Evolutionary conservation across 2,113 vertebrate species (phyloP).

Genomic region (Pluvialis apricaria): DNA sequence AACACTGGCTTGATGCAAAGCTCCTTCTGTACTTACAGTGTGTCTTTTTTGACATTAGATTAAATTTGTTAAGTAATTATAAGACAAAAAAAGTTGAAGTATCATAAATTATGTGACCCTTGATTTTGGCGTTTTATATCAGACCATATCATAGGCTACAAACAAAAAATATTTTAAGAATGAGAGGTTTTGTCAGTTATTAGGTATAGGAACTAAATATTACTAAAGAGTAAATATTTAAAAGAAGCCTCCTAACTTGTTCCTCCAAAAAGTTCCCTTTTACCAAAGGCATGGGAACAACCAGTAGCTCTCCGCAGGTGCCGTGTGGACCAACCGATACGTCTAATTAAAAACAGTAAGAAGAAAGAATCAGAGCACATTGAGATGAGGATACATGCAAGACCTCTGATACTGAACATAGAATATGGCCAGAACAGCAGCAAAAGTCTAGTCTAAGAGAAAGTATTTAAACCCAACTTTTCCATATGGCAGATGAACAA

Average conservation of each 20-base stretch:
- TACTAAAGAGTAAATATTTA: background rate
- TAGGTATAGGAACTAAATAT: background rate
- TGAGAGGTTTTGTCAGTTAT: background rate
- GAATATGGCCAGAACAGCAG: background rate
- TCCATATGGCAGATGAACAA: background rate
- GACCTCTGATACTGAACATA: background rate
- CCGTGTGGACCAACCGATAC: background rate
- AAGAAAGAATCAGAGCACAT: rapidly evolving
- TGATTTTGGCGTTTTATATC: background rate
- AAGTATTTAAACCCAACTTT: background rate
- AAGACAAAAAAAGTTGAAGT: background rate
- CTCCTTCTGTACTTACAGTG: background rate
- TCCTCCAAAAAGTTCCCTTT: background rate
- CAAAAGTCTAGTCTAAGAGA: background rate
- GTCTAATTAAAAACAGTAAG: background rate
- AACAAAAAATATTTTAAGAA: background rate
- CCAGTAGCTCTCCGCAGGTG: background rate
- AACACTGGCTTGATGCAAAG: background rate
- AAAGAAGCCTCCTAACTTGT: background rate
- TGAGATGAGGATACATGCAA: background rate
- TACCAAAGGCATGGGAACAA: background rate
- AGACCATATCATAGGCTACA: background rate
- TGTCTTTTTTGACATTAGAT: background rate
- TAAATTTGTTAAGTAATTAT: background rate
- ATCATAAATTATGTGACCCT: background rate